Evolutionary conservation across 2,797 vertebrate species (phyloP).

Genomic region (Bovichtus diacanthus): DNA sequence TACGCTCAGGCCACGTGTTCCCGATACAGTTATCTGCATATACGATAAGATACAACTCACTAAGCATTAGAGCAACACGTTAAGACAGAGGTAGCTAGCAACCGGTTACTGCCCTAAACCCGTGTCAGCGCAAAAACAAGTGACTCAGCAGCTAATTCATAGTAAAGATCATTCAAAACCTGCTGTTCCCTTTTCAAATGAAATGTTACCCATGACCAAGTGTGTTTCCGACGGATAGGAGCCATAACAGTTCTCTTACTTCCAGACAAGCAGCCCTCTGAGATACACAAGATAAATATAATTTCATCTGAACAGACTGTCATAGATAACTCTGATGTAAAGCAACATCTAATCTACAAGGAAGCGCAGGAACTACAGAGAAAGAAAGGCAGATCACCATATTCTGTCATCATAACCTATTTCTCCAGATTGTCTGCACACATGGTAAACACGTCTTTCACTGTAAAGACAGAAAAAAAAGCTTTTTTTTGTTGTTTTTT

Average conservation of each 20-base stretch:
- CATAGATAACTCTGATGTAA: background rate
- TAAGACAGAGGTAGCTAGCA: fast-evolving
- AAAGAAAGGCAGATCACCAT: background rate
- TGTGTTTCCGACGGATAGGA: background rate
- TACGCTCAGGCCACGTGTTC: background rate
- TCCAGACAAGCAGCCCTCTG: background rate
- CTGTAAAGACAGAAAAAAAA: no score
- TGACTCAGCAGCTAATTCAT: background rate
- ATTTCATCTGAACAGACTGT: background rate
- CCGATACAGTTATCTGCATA: background rate
- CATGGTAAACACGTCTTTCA: background rate
- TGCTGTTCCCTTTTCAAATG: background rate
- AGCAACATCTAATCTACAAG: background rate
- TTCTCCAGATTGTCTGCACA: background rate
- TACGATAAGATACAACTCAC: background rate
- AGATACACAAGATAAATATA: background rate
- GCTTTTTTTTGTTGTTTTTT: no score
- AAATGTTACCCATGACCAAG: background rate
- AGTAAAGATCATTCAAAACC: background rate
- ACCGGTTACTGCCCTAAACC: background rate
- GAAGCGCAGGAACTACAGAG: background rate
- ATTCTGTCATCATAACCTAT: background rate
- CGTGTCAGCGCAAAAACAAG: background rate
- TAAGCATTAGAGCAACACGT: background rate
- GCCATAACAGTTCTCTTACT: background rate